Base-by-base conservation (phyloP, 2,113 vertebrate species). In the Xenopus laevis region DNA sequence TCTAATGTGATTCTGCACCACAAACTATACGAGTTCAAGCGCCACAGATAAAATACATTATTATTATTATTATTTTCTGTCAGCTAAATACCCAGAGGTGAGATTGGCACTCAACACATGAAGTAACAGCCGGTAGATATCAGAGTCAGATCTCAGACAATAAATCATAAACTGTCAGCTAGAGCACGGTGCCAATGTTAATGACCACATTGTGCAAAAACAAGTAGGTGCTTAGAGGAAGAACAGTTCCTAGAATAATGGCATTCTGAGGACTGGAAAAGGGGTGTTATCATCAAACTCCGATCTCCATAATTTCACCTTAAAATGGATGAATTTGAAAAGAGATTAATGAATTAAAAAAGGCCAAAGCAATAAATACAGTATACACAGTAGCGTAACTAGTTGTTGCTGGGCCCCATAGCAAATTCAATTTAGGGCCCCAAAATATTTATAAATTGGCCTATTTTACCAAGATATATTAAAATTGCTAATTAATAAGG, bases 151-250 rank as follows among this genome's bases (percentile, higher is more conserved):
- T 52, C 59, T 62, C 20, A 63, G 46, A 63, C 70, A 50, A 71
- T 71, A 33, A 62, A 71, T 71, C 70, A 27, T 27, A 71, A 71
- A 63, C 30, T 71, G 69, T 71, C 69, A 71, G 59, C 40, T 16
- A 61, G 30, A 46, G 20, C 55, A 30, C 9, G 11, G n/a, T 60
- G 33, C 12, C 33, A 60, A 7, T 45, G 68, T 21, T 70, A 59
- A 59, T 70, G 33, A 70, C 55, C 40, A 70, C 16, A 17, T 33
- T 46, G 13, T 60, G 46, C 40, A 45, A 52, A 70, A 46, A 59
- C 18, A 18, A 59, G 10, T 15, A 7, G 59, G 18, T 46, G 68
- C 33, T 70, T 45, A 70, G 21, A 46, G 17, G 13, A n/a, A 9
- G 57, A 45, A 44, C 23, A 27, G 23, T 44, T 44, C 44, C n/a